Conservation (phyloP, 2,113 vertebrate species). For the Callopanchax toddi region DNA sequence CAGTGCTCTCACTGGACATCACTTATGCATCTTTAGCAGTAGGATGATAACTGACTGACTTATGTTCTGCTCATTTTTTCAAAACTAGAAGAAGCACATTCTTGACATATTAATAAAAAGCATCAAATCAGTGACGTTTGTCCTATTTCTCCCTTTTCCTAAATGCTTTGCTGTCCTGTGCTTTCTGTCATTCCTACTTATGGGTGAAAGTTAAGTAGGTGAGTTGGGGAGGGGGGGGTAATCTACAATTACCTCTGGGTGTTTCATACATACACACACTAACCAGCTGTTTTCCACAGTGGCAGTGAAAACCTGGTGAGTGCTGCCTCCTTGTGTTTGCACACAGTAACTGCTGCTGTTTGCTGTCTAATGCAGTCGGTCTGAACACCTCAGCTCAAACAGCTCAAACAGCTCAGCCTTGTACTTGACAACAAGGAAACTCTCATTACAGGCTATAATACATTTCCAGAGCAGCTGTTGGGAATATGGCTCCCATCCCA, state of each 20-base stretch:
- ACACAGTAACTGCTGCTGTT: conserved; percentile 39
- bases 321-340: conserved; percentile 72
- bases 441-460: conserved; percentile 22
- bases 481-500: conserved; percentile 24
- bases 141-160: background rate
- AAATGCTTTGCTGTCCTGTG: background rate
- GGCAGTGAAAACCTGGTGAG: conserved; percentile 44
- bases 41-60: too few species aligned
- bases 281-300: conserved; percentile 56
- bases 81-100: too few species aligned
- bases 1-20: conserved; percentile 37
- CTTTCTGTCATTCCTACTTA: conserved; percentile 18
- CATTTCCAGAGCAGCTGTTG: conserved; percentile 15
- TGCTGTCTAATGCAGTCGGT: too few species aligned
- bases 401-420: conserved; percentile 12
- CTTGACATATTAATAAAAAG: too few species aligned
- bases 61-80: too few species aligned
- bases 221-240: conserved; percentile 6
- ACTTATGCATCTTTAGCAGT: too few species aligned
- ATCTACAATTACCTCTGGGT: conserved; percentile 52
- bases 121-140: too few species aligned
- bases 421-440: background rate
- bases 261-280: conserved; percentile 44
- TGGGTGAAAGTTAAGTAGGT: background rate
- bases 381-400: conserved; percentile 15